Conservation (phyloP, 2,888 invertebrate species). For the Perizoma flavofasciatum region DNA sequence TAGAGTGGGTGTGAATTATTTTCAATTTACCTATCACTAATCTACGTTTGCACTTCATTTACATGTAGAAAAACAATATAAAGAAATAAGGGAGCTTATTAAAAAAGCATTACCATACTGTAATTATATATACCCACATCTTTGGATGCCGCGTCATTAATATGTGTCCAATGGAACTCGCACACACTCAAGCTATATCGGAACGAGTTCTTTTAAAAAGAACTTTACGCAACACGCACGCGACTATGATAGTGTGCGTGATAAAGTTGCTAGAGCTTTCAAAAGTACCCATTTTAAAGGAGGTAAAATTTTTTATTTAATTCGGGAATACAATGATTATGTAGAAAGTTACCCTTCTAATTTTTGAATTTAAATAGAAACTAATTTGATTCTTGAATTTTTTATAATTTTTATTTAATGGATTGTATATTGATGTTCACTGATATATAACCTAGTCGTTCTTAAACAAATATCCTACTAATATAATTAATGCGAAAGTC, state of each 20-base stretch:
- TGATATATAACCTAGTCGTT: too few relatives aligned
- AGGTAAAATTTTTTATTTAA: neutral
- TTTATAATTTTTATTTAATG: too few relatives aligned
- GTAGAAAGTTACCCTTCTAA: too few relatives aligned
- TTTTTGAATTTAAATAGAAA: too few relatives aligned
- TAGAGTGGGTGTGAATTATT: too few relatives aligned
- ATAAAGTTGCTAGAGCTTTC: conserved; percentile 56
- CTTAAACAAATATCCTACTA: too few relatives aligned
- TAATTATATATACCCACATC: conserved; percentile 78
- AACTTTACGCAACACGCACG: conserved; percentile 51
- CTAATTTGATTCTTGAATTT: too few relatives aligned
- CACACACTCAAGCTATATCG: conserved; percentile 50
- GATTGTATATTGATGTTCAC: too few relatives aligned
- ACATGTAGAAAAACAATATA: conserved; percentile 47
- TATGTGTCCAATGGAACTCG: conserved; percentile 63
- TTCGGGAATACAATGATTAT: too few relatives aligned
- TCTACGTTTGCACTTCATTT: neutral
- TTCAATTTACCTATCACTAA: too few relatives aligned
- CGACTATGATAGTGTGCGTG: conserved; percentile 45
- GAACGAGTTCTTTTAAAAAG: conserved; percentile 52
- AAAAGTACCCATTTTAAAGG: conserved; percentile 17
- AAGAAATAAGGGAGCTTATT: conserved; percentile 67
- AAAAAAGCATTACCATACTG: conserved; percentile 78
- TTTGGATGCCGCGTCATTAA: conserved; percentile 74
- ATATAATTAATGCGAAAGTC: too few relatives aligned